Evolutionary conservation across 1,140 invertebrate species (phyloP), one percentile per base, ranked within the genome.

Genomic region (Drosophila pachea): DNA sequence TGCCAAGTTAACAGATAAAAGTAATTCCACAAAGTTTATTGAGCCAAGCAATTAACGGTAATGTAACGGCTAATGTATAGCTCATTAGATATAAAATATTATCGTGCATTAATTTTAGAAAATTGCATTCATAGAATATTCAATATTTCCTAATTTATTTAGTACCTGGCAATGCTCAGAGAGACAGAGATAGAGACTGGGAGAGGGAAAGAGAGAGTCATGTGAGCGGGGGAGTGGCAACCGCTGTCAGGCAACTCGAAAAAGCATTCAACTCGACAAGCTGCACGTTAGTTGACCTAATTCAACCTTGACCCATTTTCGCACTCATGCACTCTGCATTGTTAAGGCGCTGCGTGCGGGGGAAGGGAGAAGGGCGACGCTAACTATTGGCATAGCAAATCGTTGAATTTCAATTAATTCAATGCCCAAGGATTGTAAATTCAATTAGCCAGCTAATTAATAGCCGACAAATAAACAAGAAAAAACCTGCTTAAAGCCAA

Each of bases 251-350:
- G 36, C 35, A 29, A 75, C 79, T 84, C 63, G 67, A 61, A 73
- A 83, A 75, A 78, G 72, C 64, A 73, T 75, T 78, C 75, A 78
- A 78, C 79, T 77, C 68, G 78, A 78, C 81, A 70, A 68, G 73
- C 68, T 68, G 58, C 73, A 67, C 45, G 54, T 56, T 69, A 75
- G 79, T 83, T 83, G 78, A 83, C 78, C 79, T 82, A 79, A 83
- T 75, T 83, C 49, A 77, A 83, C 79, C 79, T 83, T 83, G 79
- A 83, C 78, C 78, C 64, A 76, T 83, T 83, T 43, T 43, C 12
- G 2, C 40, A 14, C 40, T 50, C 40, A 33, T 42, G 14, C 14
- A 14, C 7, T 12, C 59, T 53, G 12, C 45, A 45, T 22, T 35
- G 53, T 40, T 32, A n/a, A n/a, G n/a, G n/a, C n/a, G n/a, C n/a